Percentiles rank a stretch among this genome's conserved stretches.
Evolutionary conservation across 2,797 vertebrate genomes (phyloP).

Genomic region (Sebastes flavidus): DNA sequence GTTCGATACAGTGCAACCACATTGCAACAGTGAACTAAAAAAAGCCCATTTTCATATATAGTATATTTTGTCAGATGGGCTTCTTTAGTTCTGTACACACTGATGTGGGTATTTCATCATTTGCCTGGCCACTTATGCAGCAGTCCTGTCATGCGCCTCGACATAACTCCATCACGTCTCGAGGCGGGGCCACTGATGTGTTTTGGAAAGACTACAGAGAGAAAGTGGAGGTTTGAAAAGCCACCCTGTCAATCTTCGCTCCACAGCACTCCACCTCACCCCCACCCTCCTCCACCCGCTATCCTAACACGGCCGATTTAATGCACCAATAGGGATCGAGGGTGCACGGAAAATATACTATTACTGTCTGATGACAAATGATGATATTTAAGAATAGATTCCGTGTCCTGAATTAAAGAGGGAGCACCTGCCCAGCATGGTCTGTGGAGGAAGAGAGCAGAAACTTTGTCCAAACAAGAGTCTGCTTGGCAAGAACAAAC

Average conservation of each 20-base stretch:
- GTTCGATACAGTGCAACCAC: neutral
- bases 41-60: slow-evolving; percentile 1
- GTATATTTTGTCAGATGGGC: slow-evolving; percentile 52
- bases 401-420: slow-evolving; percentile 38
- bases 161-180: slow-evolving; percentile 59
- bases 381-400: slow-evolving; percentile 54
- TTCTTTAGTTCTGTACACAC: slow-evolving; percentile 23
- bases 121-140: slow-evolving; percentile 53
- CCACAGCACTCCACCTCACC: slow-evolving; percentile 48
- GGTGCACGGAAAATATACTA: slow-evolving; percentile 65
- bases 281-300: slow-evolving; percentile 14
- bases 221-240: slow-evolving; percentile 72
- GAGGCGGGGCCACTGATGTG: slow-evolving; percentile 63
- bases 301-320: slow-evolving; percentile 38
- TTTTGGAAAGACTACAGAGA: slow-evolving; percentile 78
- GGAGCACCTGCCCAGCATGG: slow-evolving; percentile 57
- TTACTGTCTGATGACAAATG: slow-evolving; percentile 71
- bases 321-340: slow-evolving; percentile 40
- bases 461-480: slow-evolving; percentile 44
- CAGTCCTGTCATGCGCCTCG: slow-evolving; percentile 48
- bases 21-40: neutral
- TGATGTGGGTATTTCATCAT: slow-evolving; percentile 63
- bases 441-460: slow-evolving; percentile 11
- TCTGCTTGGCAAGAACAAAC: slow-evolving; percentile 49
- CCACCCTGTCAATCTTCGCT: slow-evolving; percentile 71